These are phyloP conservation scores for Oncorhynchus gorbuscha DNA, from an alignment of 2,113 vertebrate genomes.

Conservation along the genomic window DNA sequence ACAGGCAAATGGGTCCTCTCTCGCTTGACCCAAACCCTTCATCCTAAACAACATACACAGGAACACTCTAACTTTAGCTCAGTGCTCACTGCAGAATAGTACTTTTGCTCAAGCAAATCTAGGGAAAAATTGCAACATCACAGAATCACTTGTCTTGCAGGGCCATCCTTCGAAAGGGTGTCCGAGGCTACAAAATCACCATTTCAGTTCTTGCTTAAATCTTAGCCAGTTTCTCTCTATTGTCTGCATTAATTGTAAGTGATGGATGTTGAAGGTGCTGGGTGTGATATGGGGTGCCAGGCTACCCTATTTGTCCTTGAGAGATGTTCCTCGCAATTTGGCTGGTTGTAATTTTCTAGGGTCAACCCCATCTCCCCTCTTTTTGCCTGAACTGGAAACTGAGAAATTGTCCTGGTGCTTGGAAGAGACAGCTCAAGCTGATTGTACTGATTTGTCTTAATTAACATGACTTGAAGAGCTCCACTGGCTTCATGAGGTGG, in stretches of 20 bases:
- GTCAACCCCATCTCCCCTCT: too few species aligned
- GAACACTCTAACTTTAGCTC: background rate
- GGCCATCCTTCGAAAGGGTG: too few species aligned
- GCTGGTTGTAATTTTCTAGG: too few species aligned
- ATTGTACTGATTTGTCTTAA: conserved; percentile 10
- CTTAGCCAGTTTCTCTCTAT: too few species aligned
- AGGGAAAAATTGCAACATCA: background rate
- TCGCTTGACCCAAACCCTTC: background rate
- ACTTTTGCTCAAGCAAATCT: background rate
- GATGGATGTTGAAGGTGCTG: background rate
- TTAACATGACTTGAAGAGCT: conserved; percentile 11
- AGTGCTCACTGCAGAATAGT: background rate
- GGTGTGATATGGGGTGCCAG: background rate
- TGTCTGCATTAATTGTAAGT: too few species aligned
- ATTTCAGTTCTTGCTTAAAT: too few species aligned
- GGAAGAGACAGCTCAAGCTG: background rate
- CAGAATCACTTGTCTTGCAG: background rate
- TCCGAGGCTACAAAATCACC: too few species aligned
- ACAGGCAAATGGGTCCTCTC: background rate
- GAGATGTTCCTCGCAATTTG: too few species aligned
- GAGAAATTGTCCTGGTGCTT: too few species aligned
- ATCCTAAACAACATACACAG: background rate
- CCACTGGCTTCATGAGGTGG: background rate
- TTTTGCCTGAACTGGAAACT: too few species aligned
- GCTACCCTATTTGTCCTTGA: too few species aligned